Evolutionary conservation across 2,888 invertebrate genomes (phyloP).

Genomic region (Oscheius sp.): DNA sequence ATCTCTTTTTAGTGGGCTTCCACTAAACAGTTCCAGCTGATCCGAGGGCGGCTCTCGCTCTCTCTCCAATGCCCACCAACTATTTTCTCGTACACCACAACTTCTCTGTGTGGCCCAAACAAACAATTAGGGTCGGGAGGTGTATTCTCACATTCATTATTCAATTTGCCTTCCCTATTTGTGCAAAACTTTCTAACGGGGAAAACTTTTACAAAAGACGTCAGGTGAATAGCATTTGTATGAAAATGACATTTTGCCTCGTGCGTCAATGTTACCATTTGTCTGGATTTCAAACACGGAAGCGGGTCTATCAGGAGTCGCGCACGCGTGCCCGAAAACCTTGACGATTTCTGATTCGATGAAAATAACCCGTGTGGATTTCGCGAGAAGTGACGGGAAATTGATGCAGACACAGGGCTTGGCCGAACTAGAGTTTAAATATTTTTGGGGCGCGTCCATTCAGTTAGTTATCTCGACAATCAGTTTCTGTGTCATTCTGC

Average conservation of each 20-base stretch:
- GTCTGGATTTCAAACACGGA: no score
- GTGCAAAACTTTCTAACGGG: not conserved
- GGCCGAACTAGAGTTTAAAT: slow-evolving; percentile 13
- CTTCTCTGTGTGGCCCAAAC: not conserved
- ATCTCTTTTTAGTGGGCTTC: not conserved
- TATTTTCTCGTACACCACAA: not conserved
- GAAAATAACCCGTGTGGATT: no score
- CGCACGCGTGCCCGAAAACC: no score
- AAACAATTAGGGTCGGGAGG: not conserved
- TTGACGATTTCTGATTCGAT: no score
- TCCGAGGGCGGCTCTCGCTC: not conserved
- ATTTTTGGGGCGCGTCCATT: not conserved
- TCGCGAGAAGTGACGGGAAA: not conserved
- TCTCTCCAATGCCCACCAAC: slow-evolving; percentile 1
- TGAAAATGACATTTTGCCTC: not conserved
- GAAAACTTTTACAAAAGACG: not conserved
- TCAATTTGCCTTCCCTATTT: not conserved
- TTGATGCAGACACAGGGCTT: slow-evolving; percentile 7
- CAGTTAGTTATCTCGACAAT: no score
- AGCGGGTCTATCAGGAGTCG: no score
- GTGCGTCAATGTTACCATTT: slow-evolving; percentile 14
- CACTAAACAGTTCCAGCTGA: slow-evolving; percentile 9
- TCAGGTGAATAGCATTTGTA: not conserved
- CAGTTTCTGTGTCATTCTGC: not conserved
- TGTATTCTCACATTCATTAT: not conserved